phyloP scores from a whole-genome alignment of 64 coral and sea anemone species.

The Stylophora pistillata region DNA sequence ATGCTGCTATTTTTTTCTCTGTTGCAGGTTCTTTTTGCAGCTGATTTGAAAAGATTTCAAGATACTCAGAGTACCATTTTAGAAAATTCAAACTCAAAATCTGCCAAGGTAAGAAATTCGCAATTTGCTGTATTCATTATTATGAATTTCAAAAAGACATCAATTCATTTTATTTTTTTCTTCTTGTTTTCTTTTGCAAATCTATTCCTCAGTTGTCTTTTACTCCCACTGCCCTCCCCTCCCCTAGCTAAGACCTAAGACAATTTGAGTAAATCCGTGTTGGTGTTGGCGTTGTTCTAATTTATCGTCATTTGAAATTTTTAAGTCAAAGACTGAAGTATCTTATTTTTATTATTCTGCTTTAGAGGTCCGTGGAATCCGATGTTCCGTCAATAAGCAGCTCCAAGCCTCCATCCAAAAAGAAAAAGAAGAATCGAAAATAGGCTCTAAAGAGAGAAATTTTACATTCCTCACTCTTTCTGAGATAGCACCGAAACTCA shows the following conservation, averaged over 20 bases:
- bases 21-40: constrained; percentile 69
- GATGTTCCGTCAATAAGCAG: background rate
- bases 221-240: no score
- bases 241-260: no score
- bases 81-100: background rate
- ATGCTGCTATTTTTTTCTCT: background rate
- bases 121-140: background rate
- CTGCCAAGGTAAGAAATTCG: background rate
- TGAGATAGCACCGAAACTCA: no score
- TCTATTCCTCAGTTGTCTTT: no score
- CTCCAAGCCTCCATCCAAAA: background rate
- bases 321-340: background rate
- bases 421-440: constrained; percentile 20
- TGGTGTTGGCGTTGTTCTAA: background rate
- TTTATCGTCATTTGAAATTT: background rate
- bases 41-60: constrained; percentile 77
- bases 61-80: background rate
- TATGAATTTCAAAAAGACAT: background rate
- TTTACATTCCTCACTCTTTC: no score
- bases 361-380: background rate
- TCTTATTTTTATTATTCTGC: background rate
- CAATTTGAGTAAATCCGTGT: no score
- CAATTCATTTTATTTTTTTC: background rate
- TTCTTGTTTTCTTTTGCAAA: no score
- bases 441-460: background rate